These are phyloP conservation scores for Oxytorus armatus DNA, from an alignment of 2,888 invertebrate genomes.

Conservation along the genomic window DNA sequence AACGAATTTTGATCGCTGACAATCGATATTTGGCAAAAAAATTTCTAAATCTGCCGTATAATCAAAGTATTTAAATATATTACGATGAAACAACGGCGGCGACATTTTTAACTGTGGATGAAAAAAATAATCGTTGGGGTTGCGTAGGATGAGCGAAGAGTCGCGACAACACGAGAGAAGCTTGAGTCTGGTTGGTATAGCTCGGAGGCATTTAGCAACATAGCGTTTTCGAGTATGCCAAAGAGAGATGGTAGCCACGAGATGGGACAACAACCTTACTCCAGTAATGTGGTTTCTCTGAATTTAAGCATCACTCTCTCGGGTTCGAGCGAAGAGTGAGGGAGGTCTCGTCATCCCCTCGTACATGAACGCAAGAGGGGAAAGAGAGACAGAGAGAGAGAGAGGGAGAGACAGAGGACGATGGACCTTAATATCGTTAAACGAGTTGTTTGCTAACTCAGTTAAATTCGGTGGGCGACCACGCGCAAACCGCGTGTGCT, in stretches of 20 bases:
- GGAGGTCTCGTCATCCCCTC: constrained; percentile 5
- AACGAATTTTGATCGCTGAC: too few relatives aligned
- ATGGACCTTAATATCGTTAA: constrained; percentile 82
- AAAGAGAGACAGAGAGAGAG: constrained; percentile 7
- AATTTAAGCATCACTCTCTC: constrained; percentile 81
- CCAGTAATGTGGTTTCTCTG: constrained; percentile 82
- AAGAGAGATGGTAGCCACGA: constrained; percentile 3
- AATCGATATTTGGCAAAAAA: too few relatives aligned
- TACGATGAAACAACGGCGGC: background rate
- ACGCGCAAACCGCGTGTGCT: constrained; percentile 73
- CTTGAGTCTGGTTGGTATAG: background rate
- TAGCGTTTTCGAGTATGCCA: constrained; percentile 9
- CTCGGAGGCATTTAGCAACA: constrained; percentile 19
- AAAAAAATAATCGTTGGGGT: background rate
- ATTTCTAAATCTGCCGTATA: too few relatives aligned
- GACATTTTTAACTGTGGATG: background rate
- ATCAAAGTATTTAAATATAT: too few relatives aligned
- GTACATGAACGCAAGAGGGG: background rate
- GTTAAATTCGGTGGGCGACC: constrained; percentile 79
- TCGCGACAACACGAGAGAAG: background rate
- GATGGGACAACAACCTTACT: constrained; percentile 38
- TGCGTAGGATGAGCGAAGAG: background rate
- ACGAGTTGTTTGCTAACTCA: constrained; percentile 84
- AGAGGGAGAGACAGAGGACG: constrained; percentile 48
- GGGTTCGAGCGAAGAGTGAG: constrained; percentile 46